Evolutionary conservation across 1,140 invertebrate species (phyloP).

Genomic region (Babylonia areolata): DNA sequence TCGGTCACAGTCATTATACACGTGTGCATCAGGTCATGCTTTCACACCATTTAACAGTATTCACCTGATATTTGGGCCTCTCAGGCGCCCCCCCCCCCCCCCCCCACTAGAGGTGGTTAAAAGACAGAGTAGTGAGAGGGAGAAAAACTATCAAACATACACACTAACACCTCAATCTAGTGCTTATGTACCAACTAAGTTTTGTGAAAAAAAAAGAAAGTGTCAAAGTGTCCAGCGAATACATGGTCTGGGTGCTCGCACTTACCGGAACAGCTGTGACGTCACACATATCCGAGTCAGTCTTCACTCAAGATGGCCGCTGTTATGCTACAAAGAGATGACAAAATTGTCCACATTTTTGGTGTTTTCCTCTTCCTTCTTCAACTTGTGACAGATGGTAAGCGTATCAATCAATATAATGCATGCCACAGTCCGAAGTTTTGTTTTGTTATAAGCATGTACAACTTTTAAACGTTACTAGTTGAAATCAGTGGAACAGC

Average conservation of each 20-base stretch:
- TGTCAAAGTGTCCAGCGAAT: too few relatives aligned
- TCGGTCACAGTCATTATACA: too few relatives aligned
- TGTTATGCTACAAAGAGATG: constrained; percentile 12
- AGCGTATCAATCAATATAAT: not conserved
- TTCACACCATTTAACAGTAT: too few relatives aligned
- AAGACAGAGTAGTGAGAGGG: too few relatives aligned
- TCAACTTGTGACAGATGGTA: constrained; percentile 24
- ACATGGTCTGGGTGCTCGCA: constrained; percentile 18
- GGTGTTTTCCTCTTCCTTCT: constrained; percentile 22
- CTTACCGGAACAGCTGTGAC: constrained; percentile 38
- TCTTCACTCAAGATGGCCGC: constrained; percentile 36
- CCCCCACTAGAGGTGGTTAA: too few relatives aligned
- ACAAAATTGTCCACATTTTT: constrained; percentile 31
- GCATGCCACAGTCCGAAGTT: not conserved
- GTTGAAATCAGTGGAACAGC: not conserved
- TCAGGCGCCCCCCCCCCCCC: too few relatives aligned
- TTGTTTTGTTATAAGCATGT: not conserved
- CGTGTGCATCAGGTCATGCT: too few relatives aligned
- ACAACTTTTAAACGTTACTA: not conserved
- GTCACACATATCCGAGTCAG: constrained; percentile 39
- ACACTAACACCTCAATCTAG: too few relatives aligned
- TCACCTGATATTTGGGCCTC: too few relatives aligned
- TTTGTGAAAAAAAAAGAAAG: too few relatives aligned
- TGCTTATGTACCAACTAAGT: too few relatives aligned
- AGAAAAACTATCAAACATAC: too few relatives aligned